Base-by-base conservation (phyloP, 2,888 invertebrate species). In the Aplocera efformata region DNA sequence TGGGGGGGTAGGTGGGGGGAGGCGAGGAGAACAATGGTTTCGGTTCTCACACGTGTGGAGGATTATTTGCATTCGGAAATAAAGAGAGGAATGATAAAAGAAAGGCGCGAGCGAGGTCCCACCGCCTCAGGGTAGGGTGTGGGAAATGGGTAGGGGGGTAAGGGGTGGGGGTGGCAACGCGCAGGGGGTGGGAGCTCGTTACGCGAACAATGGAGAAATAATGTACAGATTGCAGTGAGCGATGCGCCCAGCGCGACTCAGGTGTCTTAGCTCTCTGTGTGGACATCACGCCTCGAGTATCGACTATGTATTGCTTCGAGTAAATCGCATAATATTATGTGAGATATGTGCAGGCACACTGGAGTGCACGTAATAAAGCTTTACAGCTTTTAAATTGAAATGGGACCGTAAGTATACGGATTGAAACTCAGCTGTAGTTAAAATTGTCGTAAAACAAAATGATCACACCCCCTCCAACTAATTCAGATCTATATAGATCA, bases 41-140 rank as follows among this genome's bases (percentile, higher is more conserved):
- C 86, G 86, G 88, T 88, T 89, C 89, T 88, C 88, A 89, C 88
- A 88, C 89, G 88, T 88, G 88, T 86, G 88, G 88, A 88, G 88
- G 88, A 88, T 88, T 89, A 89, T 89, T 89, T 89, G 89, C 89
- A 89, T 89, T 89, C 89, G 89, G 89, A 88, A 86, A 88, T 86
- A 86, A 88, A 86, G 83, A 88, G 84, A 89, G 88, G 84, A 83
- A 82, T 85, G 84, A 85, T 85, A 85, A 82, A 88, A 88, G 88
- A 88, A 88, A 88, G 86, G 88, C 88, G 88, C 86, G 85, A 88
- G 86, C 74, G 77, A 77, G 80, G 86, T 81, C 79, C 86, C 82
- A 74, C 82, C 85, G 83, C 84, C 84, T 79, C 78, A 71, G 76
- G 84, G 88, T 82, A 80, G 84, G 81, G 88, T 79, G 89, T 89